Percentiles rank a stretch among this genome's conserved stretches.
Conservation (phyloP, 2,888 invertebrate species). For the Lasioglossum figueresi region DNA sequence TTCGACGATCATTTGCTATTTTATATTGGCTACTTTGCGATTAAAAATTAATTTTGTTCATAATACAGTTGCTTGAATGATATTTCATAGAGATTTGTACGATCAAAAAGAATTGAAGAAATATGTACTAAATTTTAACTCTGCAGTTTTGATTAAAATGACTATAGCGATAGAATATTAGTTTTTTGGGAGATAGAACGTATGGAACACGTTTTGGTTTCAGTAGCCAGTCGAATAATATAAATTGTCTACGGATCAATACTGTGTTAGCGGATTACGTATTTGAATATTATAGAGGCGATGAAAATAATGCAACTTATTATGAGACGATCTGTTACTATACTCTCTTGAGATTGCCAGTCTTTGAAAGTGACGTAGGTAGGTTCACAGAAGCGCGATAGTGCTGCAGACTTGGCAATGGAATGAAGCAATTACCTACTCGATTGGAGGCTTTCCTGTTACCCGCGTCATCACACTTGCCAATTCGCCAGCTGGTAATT, state of each 20-base stretch:
- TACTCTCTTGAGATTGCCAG: neutral
- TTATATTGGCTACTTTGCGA: too few species aligned
- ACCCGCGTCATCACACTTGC: conserved; percentile 79
- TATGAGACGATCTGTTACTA: neutral
- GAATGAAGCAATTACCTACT: conserved; percentile 83
- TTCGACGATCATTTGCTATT: too few species aligned
- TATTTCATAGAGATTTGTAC: too few species aligned
- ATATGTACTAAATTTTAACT: too few species aligned
- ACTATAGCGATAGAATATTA: too few species aligned
- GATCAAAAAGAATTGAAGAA: too few species aligned
- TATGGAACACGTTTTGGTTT: neutral
- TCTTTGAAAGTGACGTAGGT: conserved; percentile 30
- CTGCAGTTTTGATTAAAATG: too few species aligned
- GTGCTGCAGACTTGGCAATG: conserved; percentile 66
- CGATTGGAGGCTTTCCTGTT: conserved; percentile 80
- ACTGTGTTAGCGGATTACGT: neutral
- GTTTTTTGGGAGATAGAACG: neutral
- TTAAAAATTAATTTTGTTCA: too few species aligned
- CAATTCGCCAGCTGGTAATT: conserved; percentile 80
- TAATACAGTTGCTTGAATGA: too few species aligned
- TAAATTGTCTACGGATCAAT: neutral
- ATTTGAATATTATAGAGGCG: neutral
- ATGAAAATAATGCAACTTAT: neutral
- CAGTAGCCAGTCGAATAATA: neutral
- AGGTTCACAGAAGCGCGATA: conserved; percentile 52